Evolutionary conservation across 2,797 vertebrate species (phyloP), one percentile per base, ranked within the genome.

Genomic region (Eidolon dupreanum): DNA sequence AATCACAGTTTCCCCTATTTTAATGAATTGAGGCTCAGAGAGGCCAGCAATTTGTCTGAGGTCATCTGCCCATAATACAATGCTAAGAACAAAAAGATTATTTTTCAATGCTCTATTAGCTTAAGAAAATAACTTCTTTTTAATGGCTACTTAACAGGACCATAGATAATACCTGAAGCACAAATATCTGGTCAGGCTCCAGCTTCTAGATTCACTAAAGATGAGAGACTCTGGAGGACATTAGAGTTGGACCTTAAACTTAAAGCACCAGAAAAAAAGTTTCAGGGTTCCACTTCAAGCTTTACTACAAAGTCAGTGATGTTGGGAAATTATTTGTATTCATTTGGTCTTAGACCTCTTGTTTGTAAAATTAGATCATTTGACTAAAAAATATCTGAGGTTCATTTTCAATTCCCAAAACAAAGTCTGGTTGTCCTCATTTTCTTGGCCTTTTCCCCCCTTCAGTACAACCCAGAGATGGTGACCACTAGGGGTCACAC

Each of bases 401-500:
- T 85, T 75, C 33, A 15, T 84, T 93, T 90, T 46, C 82, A 75
- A 38, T 83, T 77, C 84, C 53, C 22, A 59, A 88, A 93, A 55
- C 46, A 82, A 81, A 65, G 11, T 82, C 73, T 91, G 28, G 38
- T 93, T 86, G 77, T 68, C 46, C 11, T 81, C 59, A 9, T 83
- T 81, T 92, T 75, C 68, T 94, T 57, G 78, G 71, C 57, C 57
- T 83, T 92, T 51, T 19, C 31, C 5, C 26, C 38, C 31, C 71
- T 77, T 66, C 3, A 0, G 22, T 10, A 10, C 41, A 88, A 65
- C 24, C 20, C 90, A 75, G 53, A 86, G 53, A 59, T 36, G 31
- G 46, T 85, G 78, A 79, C 94, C 97, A 97, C 96, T 96, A 97
- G 94, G 79, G 88, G 96, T 97, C 94, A 95, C 96, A 89, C 88